These are phyloP conservation scores for Euphydryas editha DNA, from an alignment of 2,888 invertebrate genomes.

Conservation along the genomic window DNA sequence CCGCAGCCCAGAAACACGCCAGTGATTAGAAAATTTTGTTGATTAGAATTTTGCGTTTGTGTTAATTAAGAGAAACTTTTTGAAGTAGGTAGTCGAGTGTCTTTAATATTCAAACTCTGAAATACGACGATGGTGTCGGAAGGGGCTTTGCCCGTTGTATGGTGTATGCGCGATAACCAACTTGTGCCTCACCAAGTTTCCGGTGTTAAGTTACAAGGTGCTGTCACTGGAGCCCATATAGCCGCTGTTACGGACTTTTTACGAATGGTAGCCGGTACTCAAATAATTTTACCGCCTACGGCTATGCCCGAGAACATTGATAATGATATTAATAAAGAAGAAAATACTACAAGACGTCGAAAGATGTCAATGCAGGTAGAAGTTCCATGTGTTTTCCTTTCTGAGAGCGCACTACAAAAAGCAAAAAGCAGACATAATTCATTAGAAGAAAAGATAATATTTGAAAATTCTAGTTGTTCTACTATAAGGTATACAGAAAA, in stretches of 20 bases:
- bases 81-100: slow-evolving; percentile 26
- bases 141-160: slow-evolving; percentile 85
- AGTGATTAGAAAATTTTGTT: slow-evolving; percentile 52
- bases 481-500: slow-evolving; percentile 28
- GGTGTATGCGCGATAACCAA: slow-evolving; percentile 87
- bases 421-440: slow-evolving; percentile 77
- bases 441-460: slow-evolving; percentile 73
- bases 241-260: slow-evolving; percentile 86
- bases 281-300: slow-evolving; percentile 82
- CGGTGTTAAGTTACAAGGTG: slow-evolving; percentile 86
- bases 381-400: slow-evolving; percentile 80
- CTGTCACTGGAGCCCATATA: slow-evolving; percentile 86
- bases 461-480: slow-evolving; percentile 61
- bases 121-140: slow-evolving; percentile 84
- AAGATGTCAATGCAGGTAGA: slow-evolving; percentile 83
- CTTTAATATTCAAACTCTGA: slow-evolving; percentile 31
- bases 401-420: slow-evolving; percentile 77
- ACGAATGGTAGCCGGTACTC: slow-evolving; percentile 85
- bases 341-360: slow-evolving; percentile 69
- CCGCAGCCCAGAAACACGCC: slow-evolving; percentile 66
- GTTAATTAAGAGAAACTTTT: slow-evolving; percentile 33
- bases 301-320: slow-evolving; percentile 70
- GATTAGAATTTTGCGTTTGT: slow-evolving; percentile 35
- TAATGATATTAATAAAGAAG: slow-evolving; percentile 75
- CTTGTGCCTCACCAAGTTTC: slow-evolving; percentile 87